Percentiles rank a stretch among this genome's conserved stretches.
Evolutionary conservation across 2,888 invertebrate genomes (phyloP).

Genomic region (Epinotia nisella): DNA sequence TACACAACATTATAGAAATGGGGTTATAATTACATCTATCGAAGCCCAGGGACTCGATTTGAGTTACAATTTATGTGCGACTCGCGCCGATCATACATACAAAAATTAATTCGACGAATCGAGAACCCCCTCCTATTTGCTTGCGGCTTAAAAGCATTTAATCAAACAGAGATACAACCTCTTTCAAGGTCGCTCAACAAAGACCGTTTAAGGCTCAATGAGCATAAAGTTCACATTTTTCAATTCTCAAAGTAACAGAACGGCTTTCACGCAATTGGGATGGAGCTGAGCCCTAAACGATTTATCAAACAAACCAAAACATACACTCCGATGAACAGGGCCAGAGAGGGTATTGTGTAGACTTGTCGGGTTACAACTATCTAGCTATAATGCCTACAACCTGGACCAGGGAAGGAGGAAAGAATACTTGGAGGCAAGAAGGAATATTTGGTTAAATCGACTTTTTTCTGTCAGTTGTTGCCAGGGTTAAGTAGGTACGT

Average conservation of each 20-base stretch:
- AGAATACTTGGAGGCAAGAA: no score
- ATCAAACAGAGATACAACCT: background rate
- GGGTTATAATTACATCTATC: no score
- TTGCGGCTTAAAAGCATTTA: background rate
- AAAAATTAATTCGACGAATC: background rate
- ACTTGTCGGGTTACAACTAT: background rate
- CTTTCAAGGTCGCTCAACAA: constrained; percentile 20
- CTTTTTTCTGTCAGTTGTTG: no score
- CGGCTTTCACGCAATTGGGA: constrained; percentile 37
- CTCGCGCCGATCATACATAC: no score
- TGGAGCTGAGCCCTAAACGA: constrained; percentile 25
- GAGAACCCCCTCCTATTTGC: background rate
- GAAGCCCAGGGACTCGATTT: no score
- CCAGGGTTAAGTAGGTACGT: no score
- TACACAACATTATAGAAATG: no score
- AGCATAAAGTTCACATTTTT: constrained; percentile 38
- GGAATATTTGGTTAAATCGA: no score
- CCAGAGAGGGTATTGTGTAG: constrained; percentile 11
- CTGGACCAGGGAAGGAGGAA: no score
- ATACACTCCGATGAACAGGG: constrained; percentile 24
- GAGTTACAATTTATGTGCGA: no score
- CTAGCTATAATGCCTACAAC: background rate
- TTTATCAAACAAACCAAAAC: constrained; percentile 43
- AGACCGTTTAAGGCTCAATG: background rate
- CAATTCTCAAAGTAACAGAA: constrained; percentile 38